Evolutionary conservation across 2,113 vertebrate species (phyloP).

Genomic region (Bubo bubo): DNA sequence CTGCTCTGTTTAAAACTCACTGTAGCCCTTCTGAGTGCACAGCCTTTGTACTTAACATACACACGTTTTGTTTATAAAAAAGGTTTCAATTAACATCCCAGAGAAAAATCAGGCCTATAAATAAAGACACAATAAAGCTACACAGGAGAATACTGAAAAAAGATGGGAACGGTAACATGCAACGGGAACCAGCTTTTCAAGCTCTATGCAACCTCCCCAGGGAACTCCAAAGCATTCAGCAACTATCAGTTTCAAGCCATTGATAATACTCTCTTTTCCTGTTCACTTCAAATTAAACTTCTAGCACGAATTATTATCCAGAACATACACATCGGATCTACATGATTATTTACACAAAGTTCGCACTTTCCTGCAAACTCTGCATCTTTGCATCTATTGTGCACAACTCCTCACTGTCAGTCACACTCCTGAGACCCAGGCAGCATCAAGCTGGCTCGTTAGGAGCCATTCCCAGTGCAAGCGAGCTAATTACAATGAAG

Average conservation of each 20-base stretch:
- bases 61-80: background rate
- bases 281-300: background rate
- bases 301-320: background rate
- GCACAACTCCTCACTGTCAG: background rate
- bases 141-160: background rate
- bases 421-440: background rate
- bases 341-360: background rate
- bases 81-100: background rate
- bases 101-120: background rate
- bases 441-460: background rate
- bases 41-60: background rate
- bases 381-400: background rate
- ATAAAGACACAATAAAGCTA: background rate
- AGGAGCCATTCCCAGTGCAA: background rate
- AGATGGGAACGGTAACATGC: background rate
- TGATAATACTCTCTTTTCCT: background rate
- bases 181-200: background rate
- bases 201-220: background rate
- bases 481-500: background rate
- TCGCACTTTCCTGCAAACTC: background rate
- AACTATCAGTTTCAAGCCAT: background rate
- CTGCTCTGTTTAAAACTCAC: background rate
- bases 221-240: background rate
- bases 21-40: background rate
- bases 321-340: background rate